Evolutionary conservation across 2,113 vertebrate species (phyloP), one percentile per base, ranked within the genome.

Genomic region (Capreolus pygargus): DNA sequence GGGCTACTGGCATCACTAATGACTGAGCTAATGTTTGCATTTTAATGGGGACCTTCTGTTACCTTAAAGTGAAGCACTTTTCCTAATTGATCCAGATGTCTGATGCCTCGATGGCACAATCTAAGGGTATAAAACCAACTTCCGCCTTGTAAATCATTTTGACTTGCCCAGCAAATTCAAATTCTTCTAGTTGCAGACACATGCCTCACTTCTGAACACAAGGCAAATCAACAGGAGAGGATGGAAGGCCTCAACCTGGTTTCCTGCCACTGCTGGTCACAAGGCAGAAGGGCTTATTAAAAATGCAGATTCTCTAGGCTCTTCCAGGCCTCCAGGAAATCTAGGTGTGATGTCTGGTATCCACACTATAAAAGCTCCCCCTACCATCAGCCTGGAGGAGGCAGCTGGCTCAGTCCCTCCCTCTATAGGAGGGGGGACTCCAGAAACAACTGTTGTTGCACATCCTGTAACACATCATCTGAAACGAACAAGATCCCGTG

Each of bases 1-100:
- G 89, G 45, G 30, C 64, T 54, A 21, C 83, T 3, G 12, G 55
- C 28, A 8, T 43, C 76, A 85, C 57, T 17, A 57, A 79, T 78
- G 6, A 7, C 52, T 84, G 67, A 57, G 70, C 50, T 81, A 58
- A 43, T 21, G 57, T 64, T 47, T 85, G 43, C 94, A 86, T 94
- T 81, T 86, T 89, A 92, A 82, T 86, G 87, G 43, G 25, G 3
- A 30, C 83, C 83, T 83, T 90, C 94, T 89, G 94, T 91, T 91
- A 86, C 70, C 81, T 92, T 85, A n/a, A 93, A 86, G 58, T 33
- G 91, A 92, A 95, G 52, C 96, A 33, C 81, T 96, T 95, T 88
- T 88, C 36, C 54, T 86, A 96, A 87, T 47, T 88, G 64, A 90
- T 85, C 70, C 93, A 88, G 58, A 61, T 78, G 96, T 82, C 76